Percentiles rank a stretch among this genome's conserved stretches.
phyloP scores from a whole-genome alignment of 1,140 invertebrate genomes.

The Pogonomyrmex californicus region DNA sequence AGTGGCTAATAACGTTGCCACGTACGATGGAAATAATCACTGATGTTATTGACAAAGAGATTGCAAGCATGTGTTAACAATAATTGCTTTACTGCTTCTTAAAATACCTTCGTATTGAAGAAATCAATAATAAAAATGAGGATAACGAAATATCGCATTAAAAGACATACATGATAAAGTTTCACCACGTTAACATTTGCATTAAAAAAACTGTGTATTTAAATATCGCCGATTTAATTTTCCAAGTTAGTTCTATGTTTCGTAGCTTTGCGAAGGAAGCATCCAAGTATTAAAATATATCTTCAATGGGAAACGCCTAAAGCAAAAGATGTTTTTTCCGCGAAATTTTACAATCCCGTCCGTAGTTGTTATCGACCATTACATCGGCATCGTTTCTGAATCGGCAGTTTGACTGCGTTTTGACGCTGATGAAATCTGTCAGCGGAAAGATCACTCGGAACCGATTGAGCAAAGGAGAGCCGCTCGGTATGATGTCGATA shows the following conservation, averaged over 20 bases:
- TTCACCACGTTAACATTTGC: conserved; percentile 11
- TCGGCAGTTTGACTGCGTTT: conserved; percentile 44
- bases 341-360: conserved; percentile 14
- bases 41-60: conserved; percentile 66
- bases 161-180: not conserved
- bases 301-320: conserved; percentile 26
- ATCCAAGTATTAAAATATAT: conserved; percentile 5
- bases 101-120: conserved; percentile 3
- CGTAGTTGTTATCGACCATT: conserved; percentile 38
- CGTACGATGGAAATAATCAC: conserved; percentile 71
- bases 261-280: not conserved
- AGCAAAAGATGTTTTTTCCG: conserved; percentile 2
- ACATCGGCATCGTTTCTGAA: conserved; percentile 41
- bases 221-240: not conserved
- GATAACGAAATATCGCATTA: not conserved
- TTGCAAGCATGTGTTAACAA: conserved; percentile 40
- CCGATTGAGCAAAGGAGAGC: conserved; percentile 72
- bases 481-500: conserved; percentile 69
- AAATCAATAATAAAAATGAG: conserved; percentile 18
- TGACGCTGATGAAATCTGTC: conserved; percentile 73
- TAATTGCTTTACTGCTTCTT: conserved; percentile 36
- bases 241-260: not conserved
- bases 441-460: conserved; percentile 76
- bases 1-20: conserved; percentile 59
- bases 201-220: conserved; percentile 16